phyloP scores from a whole-genome alignment of 2,888 invertebrate species.

The Eurytoma californica region DNA sequence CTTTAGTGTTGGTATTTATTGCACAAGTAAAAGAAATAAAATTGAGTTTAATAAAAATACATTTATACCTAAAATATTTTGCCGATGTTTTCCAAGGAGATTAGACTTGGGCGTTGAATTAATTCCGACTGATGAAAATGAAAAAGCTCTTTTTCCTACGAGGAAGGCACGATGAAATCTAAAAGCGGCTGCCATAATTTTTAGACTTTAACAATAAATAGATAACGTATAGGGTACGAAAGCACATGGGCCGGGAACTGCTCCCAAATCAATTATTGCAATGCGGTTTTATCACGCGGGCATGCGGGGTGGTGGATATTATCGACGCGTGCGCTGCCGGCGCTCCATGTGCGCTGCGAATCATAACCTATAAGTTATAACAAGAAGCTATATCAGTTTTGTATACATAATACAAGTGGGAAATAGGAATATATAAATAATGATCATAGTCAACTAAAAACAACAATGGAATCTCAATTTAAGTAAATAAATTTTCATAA shows the following conservation, averaged over 20 bases:
- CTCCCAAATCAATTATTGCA: not conserved
- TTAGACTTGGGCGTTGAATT: slow-evolving; percentile 57
- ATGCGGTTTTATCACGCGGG: not conserved
- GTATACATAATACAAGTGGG: too few relatives aligned
- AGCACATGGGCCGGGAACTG: not conserved
- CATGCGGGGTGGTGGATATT: too few relatives aligned
- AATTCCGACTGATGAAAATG: slow-evolving; percentile 58
- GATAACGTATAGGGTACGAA: not conserved
- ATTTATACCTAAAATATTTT: slow-evolving; percentile 50
- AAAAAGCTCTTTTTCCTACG: slow-evolving; percentile 63
- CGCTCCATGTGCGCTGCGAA: too few relatives aligned
- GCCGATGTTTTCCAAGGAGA: slow-evolving; percentile 58
- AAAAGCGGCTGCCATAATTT: slow-evolving; percentile 65
- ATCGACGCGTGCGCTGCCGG: too few relatives aligned
- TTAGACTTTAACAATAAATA: too few relatives aligned
- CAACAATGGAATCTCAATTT: slow-evolving; percentile 65
- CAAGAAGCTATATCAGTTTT: too few relatives aligned
- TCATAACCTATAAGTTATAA: not conserved
- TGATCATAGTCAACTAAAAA: slow-evolving; percentile 18
- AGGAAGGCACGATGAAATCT: slow-evolving; percentile 64
- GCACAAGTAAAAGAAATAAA: not conserved
- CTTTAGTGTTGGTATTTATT: not conserved
- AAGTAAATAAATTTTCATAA: slow-evolving; percentile 57
- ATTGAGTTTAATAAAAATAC: not conserved
- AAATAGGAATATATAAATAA: not conserved